phyloP scores from a whole-genome alignment of 2,888 invertebrate species.

The Octodonta nipae region DNA sequence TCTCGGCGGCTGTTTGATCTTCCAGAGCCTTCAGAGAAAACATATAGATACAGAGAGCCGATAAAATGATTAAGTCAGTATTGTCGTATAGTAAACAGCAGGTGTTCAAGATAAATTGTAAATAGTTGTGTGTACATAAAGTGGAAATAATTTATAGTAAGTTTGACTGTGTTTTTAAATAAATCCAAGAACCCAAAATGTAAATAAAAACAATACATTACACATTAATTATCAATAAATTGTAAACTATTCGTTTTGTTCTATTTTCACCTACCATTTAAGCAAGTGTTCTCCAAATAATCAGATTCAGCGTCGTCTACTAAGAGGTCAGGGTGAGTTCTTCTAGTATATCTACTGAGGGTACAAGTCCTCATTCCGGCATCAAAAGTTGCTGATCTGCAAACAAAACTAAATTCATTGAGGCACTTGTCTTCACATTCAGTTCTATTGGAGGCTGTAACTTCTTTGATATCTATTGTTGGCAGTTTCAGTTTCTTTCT shows the following conservation, averaged over 20 bases:
- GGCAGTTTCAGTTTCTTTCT: slow-evolving; percentile 71
- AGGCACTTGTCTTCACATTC: slow-evolving; percentile 84
- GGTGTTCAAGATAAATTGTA: no score
- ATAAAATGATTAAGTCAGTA: slow-evolving; percentile 1
- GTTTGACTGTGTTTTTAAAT: no score
- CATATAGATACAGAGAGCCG: no score
- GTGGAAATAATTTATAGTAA: no score
- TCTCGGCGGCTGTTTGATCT: no score
- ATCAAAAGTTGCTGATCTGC: slow-evolving; percentile 76
- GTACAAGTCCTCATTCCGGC: slow-evolving; percentile 64
- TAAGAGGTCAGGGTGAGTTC: slow-evolving; percentile 72
- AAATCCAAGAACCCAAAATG: not conserved
- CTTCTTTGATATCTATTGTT: slow-evolving; percentile 69
- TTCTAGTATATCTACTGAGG: slow-evolving; percentile 66
- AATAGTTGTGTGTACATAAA: no score
- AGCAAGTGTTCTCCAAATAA: slow-evolving; percentile 80
- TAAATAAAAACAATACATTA: no score
- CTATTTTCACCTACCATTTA: slow-evolving; percentile 60
- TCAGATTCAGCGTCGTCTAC: slow-evolving; percentile 79
- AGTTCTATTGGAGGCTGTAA: slow-evolving; percentile 70
- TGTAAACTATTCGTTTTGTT: no score
- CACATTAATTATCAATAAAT: no score
- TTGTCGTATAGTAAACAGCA: not conserved
- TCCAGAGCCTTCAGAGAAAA: not conserved
- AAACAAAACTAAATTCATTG: slow-evolving; percentile 78